These are phyloP conservation scores for Scopus umbretta DNA, from an alignment of 2,113 vertebrate species.

Conservation along the genomic window DNA sequence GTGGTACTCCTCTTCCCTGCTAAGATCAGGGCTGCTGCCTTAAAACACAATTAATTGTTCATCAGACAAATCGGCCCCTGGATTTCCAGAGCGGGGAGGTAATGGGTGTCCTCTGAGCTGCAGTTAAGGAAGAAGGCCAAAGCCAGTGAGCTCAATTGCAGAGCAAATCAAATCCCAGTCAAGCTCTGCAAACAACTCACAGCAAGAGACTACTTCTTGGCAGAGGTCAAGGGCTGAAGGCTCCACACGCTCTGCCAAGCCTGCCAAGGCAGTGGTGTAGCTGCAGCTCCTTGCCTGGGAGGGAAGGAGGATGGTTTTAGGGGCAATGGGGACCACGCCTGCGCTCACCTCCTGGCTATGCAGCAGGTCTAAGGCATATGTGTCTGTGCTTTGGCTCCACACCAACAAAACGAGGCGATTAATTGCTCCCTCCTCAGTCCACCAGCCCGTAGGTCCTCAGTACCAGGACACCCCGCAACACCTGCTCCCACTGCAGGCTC, in stretches of 20 bases:
- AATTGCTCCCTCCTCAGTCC: not conserved
- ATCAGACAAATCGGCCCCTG: not conserved
- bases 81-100: not conserved
- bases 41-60: not conserved
- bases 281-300: not conserved
- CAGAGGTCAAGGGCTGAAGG: not conserved
- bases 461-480: not conserved
- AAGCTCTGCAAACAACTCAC: not conserved
- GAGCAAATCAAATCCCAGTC: not conserved
- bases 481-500: not conserved
- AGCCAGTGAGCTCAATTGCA: not conserved
- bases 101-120: not conserved
- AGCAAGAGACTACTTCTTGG: not conserved
- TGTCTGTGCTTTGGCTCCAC: not conserved
- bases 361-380: not conserved
- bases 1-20: not conserved
- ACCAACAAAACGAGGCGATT: rapidly evolving
- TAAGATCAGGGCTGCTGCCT: not conserved
- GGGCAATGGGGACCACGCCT: rapidly evolving
- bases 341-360: not conserved
- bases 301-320: not conserved
- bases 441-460: rapidly evolving
- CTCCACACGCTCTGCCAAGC: not conserved
- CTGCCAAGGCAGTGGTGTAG: rapidly evolving
- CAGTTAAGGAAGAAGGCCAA: not conserved